phyloP scores from a whole-genome alignment of 2,113 vertebrate genomes.

The Epinephelus fuscoguttatus region DNA sequence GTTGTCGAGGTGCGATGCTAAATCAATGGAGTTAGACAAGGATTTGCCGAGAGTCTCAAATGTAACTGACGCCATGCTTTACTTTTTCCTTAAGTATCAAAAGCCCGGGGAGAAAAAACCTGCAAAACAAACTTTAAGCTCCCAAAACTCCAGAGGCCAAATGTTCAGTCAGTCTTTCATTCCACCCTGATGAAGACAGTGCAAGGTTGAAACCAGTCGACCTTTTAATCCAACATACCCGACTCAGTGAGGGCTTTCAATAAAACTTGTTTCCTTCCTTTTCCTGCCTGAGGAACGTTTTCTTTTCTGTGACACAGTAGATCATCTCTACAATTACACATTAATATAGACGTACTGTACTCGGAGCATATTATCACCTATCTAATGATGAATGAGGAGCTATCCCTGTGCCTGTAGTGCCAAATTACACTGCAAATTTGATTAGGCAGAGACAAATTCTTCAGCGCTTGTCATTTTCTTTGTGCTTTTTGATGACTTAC shows the following conservation, averaged over 20 bases:
- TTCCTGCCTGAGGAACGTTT: neutral
- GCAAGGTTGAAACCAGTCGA: too few relatives aligned
- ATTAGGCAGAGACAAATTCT: slow-evolving; percentile 12
- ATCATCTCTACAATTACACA: neutral
- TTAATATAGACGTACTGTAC: neutral
- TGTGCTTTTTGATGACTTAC: slow-evolving; percentile 5
- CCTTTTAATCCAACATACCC: neutral
- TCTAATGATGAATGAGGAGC: slow-evolving; percentile 14
- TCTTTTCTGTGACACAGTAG: neutral
- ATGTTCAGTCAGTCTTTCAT: neutral
- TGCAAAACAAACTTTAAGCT: neutral
- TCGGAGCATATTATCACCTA: slow-evolving; percentile 5
- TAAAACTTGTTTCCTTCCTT: neutral
- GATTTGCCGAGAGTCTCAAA: too few relatives aligned
- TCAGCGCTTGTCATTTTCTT: neutral
- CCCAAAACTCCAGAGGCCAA: neutral
- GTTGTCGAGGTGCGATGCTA: too few relatives aligned
- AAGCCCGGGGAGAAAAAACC: neutral
- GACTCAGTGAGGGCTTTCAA: neutral
- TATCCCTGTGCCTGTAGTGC: neutral
- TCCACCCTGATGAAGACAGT: neutral
- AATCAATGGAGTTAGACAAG: too few relatives aligned
- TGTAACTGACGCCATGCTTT: too few relatives aligned
- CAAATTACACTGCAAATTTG: slow-evolving; percentile 2
- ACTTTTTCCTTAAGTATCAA: too few relatives aligned